These are phyloP conservation scores for Phocoena phocoena DNA, from an alignment of 2,113 vertebrate species.

Conservation along the genomic window DNA sequence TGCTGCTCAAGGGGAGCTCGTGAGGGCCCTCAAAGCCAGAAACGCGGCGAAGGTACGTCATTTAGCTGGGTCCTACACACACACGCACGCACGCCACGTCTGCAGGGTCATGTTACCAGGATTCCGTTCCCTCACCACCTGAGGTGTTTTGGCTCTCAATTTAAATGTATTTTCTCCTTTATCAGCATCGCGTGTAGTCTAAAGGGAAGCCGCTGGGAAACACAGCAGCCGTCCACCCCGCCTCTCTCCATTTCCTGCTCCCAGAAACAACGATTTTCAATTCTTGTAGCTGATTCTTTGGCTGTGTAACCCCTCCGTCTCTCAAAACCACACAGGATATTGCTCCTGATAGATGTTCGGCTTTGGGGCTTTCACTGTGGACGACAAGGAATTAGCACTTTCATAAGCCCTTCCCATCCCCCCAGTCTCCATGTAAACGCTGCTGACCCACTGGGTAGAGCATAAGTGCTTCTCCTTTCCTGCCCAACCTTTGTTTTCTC, in stretches of 20 bases:
- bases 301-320: background rate
- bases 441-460: accelerated
- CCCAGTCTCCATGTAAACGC: background rate
- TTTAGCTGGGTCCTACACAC: background rate
- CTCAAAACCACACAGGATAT: accelerated
- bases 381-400: background rate
- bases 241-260: background rate
- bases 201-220: background rate
- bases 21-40: constrained; percentile 89
- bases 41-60: constrained; percentile 90
- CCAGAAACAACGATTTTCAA: accelerated
- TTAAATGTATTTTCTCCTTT: background rate
- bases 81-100: too few species aligned
- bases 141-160: accelerated
- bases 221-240: accelerated
- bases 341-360: background rate
- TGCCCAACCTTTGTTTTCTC: background rate
- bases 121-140: accelerated
- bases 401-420: accelerated
- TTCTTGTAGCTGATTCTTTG: background rate
- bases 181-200: accelerated
- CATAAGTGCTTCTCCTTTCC: background rate
- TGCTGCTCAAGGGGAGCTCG: constrained; percentile 88
- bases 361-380: background rate
- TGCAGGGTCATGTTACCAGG: accelerated